Evolutionary conservation across 2,113 vertebrate genomes (phyloP).

Genomic region (Nothoprocta pentlandii): DNA sequence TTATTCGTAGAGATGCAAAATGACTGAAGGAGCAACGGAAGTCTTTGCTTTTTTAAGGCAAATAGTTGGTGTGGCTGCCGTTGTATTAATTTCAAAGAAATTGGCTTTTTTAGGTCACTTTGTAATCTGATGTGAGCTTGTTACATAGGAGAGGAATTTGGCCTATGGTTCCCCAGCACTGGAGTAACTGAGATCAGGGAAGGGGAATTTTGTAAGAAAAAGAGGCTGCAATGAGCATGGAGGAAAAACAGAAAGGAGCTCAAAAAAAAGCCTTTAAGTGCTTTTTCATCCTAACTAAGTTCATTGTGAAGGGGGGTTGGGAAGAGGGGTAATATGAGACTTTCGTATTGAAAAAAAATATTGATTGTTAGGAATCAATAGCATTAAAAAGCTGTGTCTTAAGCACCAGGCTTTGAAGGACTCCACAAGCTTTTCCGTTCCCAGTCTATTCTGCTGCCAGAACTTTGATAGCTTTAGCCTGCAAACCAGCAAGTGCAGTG

Average conservation of each 20-base stretch:
- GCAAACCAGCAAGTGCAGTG: constrained; percentile 49
- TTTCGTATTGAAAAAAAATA: constrained; percentile 71
- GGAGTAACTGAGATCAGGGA: not conserved
- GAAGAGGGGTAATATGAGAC: constrained; percentile 63
- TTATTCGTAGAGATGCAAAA: not conserved
- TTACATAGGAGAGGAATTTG: not conserved
- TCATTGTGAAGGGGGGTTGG: constrained; percentile 69
- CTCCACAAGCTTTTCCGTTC: constrained; percentile 36
- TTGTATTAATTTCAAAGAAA: constrained; percentile 3
- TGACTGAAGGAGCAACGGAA: not conserved
- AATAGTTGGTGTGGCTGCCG: not conserved
- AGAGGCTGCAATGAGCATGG: not conserved
- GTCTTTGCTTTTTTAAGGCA: not conserved
- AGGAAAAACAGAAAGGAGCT: not conserved
- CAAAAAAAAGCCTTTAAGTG: constrained; percentile 25
- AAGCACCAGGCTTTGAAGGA: constrained; percentile 65
- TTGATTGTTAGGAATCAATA: constrained; percentile 70
- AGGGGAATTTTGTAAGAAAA: not conserved
- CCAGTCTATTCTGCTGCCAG: constrained; percentile 42
- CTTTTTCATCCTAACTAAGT: constrained; percentile 64
- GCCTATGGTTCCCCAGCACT: not conserved
- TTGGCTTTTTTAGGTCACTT: not conserved
- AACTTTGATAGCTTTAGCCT: constrained; percentile 40
- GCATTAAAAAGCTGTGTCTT: constrained; percentile 71
- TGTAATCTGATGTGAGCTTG: not conserved